Evolutionary conservation across 2,797 vertebrate genomes (phyloP).

Genomic region (Crocodylus rhombifer): DNA sequence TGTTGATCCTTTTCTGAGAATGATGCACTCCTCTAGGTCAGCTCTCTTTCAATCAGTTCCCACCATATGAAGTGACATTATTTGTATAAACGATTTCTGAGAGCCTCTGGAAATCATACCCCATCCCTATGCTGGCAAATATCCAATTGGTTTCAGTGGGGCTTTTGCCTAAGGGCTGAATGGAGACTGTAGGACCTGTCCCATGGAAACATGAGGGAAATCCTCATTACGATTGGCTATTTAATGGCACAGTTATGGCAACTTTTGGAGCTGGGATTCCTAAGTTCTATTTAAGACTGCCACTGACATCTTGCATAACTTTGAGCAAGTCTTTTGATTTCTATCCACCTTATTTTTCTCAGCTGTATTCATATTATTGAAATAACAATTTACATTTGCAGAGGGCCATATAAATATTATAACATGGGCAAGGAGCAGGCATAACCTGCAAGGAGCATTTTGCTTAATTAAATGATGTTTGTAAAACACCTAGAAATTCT

Average conservation of each 20-base stretch:
- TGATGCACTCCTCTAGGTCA: background rate
- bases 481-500: background rate
- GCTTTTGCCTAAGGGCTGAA: conserved; percentile 48
- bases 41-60: background rate
- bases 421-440: background rate
- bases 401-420: background rate
- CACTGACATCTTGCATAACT: accelerated
- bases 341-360: background rate
- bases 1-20: background rate
- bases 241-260: background rate
- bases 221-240: background rate
- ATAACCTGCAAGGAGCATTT: background rate
- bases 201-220: conserved; percentile 12
- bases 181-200: conserved; percentile 4
- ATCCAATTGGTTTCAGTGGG: conserved; percentile 28
- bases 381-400: background rate
- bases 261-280: background rate
- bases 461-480: background rate
- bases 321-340: conserved; percentile 10
- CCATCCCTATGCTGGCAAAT: background rate
- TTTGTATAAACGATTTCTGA: conserved; percentile 21
- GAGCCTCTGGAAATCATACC: conserved; percentile 31
- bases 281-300: conserved; percentile 8
- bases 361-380: background rate
- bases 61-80: conserved; percentile 6